These are phyloP conservation scores for Busseola fusca DNA, from an alignment of 2,888 invertebrate genomes.

Conservation along the genomic window DNA sequence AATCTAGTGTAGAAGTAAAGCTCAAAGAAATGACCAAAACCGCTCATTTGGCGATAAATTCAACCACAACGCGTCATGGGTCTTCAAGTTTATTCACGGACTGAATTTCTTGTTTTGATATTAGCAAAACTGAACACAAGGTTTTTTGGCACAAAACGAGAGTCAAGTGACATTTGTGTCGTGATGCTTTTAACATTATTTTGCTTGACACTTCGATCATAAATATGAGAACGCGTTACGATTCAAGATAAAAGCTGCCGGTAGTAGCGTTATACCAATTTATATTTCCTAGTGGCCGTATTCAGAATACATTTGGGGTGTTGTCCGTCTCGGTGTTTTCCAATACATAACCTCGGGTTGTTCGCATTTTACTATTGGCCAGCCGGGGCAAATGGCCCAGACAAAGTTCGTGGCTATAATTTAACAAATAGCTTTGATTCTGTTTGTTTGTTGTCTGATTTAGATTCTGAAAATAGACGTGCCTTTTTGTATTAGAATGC, in stretches of 20 bases:
- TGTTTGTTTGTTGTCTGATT: neutral
- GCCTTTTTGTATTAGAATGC: neutral
- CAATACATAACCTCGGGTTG: neutral
- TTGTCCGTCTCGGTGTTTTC: neutral
- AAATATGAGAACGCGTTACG: neutral
- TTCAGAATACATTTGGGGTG: neutral
- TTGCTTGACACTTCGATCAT: slow-evolving; percentile 1
- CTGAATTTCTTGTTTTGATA: neutral
- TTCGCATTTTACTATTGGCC: neutral
- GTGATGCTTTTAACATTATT: slow-evolving; percentile 10
- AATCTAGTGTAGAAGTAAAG: slow-evolving; percentile 35
- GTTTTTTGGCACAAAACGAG: neutral
- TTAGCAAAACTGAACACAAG: neutral
- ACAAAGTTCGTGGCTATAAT: neutral
- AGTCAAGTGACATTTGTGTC: neutral
- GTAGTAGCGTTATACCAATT: neutral
- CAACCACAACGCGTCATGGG: neutral
- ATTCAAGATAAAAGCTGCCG: neutral
- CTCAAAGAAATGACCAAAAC: slow-evolving; percentile 13
- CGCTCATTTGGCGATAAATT: slow-evolving; percentile 10
- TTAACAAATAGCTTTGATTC: neutral
- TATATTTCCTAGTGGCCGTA: neutral
- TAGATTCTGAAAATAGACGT: neutral
- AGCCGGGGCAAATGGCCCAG: neutral
- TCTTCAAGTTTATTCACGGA: slow-evolving; percentile 11